These are phyloP conservation scores for Emydoidea blandingii DNA, from an alignment of 2,797 vertebrate species.

Conservation along the genomic window DNA sequence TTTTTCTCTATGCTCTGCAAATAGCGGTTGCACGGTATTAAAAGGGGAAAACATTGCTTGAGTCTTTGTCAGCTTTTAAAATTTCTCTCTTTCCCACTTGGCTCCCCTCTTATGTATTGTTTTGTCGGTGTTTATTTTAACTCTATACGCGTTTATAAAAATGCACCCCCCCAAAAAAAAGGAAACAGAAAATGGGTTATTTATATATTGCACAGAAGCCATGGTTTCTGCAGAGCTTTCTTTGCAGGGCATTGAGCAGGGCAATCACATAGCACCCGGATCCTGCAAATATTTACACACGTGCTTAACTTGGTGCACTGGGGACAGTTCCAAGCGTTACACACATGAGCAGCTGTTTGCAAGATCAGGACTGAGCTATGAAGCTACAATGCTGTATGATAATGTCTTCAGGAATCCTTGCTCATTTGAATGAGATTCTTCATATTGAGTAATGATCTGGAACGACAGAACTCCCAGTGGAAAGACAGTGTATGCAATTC, in stretches of 20 bases:
- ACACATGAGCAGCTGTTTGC: accelerated
- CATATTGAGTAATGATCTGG: background rate
- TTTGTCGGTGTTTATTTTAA: slow-evolving; percentile 40
- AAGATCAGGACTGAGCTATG: background rate
- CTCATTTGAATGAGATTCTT: background rate
- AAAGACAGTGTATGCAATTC: too few relatives aligned
- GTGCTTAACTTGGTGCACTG: accelerated
- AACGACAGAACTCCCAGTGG: background rate
- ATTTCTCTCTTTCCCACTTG: slow-evolving; percentile 46
- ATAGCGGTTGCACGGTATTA: slow-evolving; percentile 41
- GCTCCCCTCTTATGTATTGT: background rate
- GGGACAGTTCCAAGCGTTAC: background rate
- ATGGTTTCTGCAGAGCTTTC: background rate
- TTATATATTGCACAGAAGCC: background rate
- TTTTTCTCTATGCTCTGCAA: background rate
- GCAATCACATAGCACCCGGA: background rate
- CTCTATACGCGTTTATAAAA: slow-evolving; percentile 17
- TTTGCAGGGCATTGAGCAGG: background rate
- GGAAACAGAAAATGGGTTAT: background rate
- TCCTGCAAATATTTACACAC: background rate
- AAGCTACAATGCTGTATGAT: accelerated
- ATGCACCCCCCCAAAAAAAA: background rate
- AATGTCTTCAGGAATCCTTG: background rate
- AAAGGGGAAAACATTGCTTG: background rate
- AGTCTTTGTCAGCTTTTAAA: slow-evolving; percentile 53